Evolutionary conservation across 2,113 vertebrate genomes (phyloP).

Genomic region (Oxyruncus cristatus): DNA sequence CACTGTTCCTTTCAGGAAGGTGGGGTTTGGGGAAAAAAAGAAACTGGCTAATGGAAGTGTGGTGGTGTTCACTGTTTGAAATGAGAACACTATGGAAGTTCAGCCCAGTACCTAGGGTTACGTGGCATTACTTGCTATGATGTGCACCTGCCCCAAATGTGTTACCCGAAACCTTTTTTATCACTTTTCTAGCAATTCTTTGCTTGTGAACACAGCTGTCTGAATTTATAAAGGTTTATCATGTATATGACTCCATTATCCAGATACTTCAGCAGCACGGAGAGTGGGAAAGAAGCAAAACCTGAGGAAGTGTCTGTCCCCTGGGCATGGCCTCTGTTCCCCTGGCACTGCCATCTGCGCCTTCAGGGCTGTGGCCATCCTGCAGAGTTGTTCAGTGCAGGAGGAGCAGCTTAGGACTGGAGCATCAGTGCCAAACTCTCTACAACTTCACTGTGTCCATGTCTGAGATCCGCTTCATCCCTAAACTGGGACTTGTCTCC

Average conservation of each 20-base stretch:
- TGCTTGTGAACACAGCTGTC: not conserved
- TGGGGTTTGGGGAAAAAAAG: not conserved
- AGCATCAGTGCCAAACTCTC: not conserved
- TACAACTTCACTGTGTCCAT: fast-evolving
- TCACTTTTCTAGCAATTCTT: not conserved
- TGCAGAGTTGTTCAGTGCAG: fast-evolving
- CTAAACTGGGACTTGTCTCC: fast-evolving
- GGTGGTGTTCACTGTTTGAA: not conserved
- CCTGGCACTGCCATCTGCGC: not conserved
- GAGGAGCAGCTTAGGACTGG: not conserved
- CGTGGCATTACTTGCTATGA: not conserved
- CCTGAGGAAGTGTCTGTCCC: not conserved
- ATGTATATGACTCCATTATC: not conserved
- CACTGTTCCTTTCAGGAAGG: not conserved
- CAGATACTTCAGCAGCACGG: not conserved
- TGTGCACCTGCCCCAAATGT: not conserved
- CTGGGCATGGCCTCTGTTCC: not conserved
- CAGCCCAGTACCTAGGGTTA: not conserved
- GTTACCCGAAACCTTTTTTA: not conserved
- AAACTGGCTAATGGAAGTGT: not conserved
- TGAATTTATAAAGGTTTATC: not conserved
- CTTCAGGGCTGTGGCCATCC: fast-evolving
- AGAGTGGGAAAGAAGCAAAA: not conserved
- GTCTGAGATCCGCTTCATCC: not conserved
- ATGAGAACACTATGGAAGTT: fast-evolving